These are phyloP conservation scores for Volucella inanis DNA, from an alignment of 2,888 invertebrate species.

Conservation along the genomic window DNA sequence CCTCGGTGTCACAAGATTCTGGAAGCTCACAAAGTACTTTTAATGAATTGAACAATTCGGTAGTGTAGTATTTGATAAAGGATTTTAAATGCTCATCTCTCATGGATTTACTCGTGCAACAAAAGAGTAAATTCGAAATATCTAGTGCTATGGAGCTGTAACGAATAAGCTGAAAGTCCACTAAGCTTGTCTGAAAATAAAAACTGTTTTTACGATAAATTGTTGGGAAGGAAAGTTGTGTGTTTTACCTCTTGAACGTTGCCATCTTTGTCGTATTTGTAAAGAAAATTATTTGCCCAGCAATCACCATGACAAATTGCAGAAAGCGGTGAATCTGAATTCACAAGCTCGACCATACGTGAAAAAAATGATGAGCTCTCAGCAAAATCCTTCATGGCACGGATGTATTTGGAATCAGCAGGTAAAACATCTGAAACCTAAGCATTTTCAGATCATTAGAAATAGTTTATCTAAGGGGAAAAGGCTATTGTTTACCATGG, in stretches of 20 bases:
- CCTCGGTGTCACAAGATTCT: conserved; percentile 82
- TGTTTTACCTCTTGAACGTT: conserved; percentile 84
- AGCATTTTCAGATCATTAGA: neutral
- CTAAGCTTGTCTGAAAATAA: conserved; percentile 85
- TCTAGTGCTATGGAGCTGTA: conserved; percentile 89
- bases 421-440: conserved; percentile 81
- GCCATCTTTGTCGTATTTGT: conserved; percentile 84
- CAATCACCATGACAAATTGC: conserved; percentile 90
- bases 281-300: conserved; percentile 90
- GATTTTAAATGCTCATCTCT: conserved; percentile 85
- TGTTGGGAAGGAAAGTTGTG: neutral
- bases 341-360: conserved; percentile 87
- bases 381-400: conserved; percentile 86
- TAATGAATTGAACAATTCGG: conserved; percentile 85
- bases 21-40: conserved; percentile 83
- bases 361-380: conserved; percentile 87
- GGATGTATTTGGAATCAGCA: conserved; percentile 84
- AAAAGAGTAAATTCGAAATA: conserved; percentile 87
- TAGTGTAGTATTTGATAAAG: conserved; percentile 86
- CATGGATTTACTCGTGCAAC: conserved; percentile 87
- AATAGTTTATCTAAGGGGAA: neutral
- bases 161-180: conserved; percentile 89
- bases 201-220: neutral
- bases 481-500: conserved; percentile 84
- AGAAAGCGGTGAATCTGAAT: conserved; percentile 86